Base-by-base conservation (phyloP, 2,113 vertebrate genomes). In the Camelus dromedarius region DNA sequence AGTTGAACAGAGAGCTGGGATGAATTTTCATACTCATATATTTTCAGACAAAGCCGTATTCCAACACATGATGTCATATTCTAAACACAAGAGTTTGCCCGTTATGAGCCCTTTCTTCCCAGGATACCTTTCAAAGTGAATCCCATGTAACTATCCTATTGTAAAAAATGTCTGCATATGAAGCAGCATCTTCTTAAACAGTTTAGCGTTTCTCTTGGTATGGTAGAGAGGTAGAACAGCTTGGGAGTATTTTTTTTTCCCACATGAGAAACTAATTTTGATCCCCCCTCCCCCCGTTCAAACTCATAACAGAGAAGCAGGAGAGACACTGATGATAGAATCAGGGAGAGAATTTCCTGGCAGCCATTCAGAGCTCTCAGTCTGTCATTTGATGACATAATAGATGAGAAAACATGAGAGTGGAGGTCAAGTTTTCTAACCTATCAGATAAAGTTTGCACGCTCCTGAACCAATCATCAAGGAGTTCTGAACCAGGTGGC, bases 251-350 rank as follows among this genome's bases (percentile, higher is more conserved):
- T 6, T 46, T 24, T 24, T 32, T 24, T 96, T 85, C 22, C 64
- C 20, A 38, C 66, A 42, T 54, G 13, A 56, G 26, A 72, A 50
- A 16, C 3, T 84, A 42, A 70, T 73, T 94, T 76, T 62, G 52
- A 46, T 9, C 6, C 28, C 9, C 9, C 0, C 20, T 1, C 3
- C 7, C 19, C 1, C 14, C 56, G 0, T 15, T 76, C 5, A 46
- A 38, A 60, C 24, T 70, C 13, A 46, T 69, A 52, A 26, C 15
- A 64, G 52, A 20, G 20, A 94, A 92, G 28, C 24, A 58, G 32
- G 11, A 72, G 26, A 30, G 4, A 38, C 50, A 83, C 35, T 32
- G 72, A 66, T 26, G 22, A 58, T 5, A 72, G n/a, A 32, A 3
- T 69, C 4, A 46, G 22, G 32, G 24, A 83, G 15, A 50, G 22